Base-by-base conservation (phyloP, 2,113 vertebrate genomes). In the Nothobranchius furzeri region DNA sequence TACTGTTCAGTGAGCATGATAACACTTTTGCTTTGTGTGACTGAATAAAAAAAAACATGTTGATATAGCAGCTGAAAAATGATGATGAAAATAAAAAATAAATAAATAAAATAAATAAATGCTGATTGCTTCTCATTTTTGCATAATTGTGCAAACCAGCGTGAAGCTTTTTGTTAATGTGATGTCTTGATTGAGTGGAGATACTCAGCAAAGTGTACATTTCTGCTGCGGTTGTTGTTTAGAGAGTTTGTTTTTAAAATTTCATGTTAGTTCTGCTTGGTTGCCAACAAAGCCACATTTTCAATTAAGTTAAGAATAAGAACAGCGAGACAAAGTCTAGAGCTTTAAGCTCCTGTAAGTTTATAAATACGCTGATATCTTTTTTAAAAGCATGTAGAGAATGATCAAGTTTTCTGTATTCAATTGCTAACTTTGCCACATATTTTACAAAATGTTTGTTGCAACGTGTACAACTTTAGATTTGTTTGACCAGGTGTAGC, bases 1-100 rank as follows among this genome's bases (percentile, higher is more conserved):
- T 73, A 54, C 73, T 83, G 70, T 77, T 86, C 83, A 79, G 5
- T 45, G 50, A 81, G 75, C 85, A 51, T 62, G 81, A 85, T 75
- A 20, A 60, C 72, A 71, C 54, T 70, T 73, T 72, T 35, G 48
- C 72, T 66, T 51, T 78, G 64, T 65, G 68, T 66, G 75, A 70
- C 63, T 81, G 73, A 83, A 51, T 66, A 53, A 67, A 55, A 70
- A 70, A 74, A 82, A 60, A 52, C 54, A 14, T 51, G 59, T 37
- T 71, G 79, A 64, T 70, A 66, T 54, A 72, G 52, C 62, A 67
- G 48, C 58, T 65, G 6, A 55, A 81, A 70, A 66, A 45, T 60
- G 58, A 75, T 83, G 67, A 83, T 50, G 59, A 35, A 57, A 43
- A 48, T 73, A 7, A 45, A 81, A 79, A 72, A 30, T 1, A 30